Base-by-base conservation (phyloP, 2,888 invertebrate species). In the Incurvaria masculella region DNA sequence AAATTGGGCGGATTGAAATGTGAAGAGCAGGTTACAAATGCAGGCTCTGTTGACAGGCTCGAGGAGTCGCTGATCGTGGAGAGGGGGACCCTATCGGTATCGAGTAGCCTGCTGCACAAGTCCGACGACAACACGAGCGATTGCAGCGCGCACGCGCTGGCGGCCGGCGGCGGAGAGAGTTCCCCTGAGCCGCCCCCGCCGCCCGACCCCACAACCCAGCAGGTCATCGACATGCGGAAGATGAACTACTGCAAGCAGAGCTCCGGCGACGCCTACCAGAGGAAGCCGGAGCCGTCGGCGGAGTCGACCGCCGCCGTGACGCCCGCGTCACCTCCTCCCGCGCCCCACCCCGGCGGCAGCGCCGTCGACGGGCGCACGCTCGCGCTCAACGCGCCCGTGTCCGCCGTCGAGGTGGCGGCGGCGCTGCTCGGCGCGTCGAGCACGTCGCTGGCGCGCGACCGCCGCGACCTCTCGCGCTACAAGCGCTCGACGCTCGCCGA, bases 41-140 rank as follows among this genome's bases (percentile, higher is more conserved):
- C n/a, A n/a, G n/a, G n/a, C n/a, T n/a, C n/a, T n/a, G n/a, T n/a
- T n/a, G 53, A 17, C 61, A 84, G 85, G 42, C 67, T 87, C 61
- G 86, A 87, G 57, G 87, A 87, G 61, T 82, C 81, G 43, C 63
- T 84, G 42, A 81, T 86, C 21, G 63, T 75, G 20, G 69, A 64
- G 49, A 33, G 44, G 39, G 17, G 44, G 48, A 10, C 48, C 51
- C 14, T 47, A 42, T 11, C 42, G 4, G 49, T 44, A 6, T 49
- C 16, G 51, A 49, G 23, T 51, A 53, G 19, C 42, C 11, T 26
- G 21, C 46, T 10, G 46, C 42, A 39, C 27, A 48, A 44, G 42
- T 41, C 45, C 63, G 63, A 44, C 55, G 54, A 45, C 47, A 49
- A 20, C 44, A 19, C 52, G 41, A 55, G 48, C 41, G 51, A 56